Percentiles rank a stretch among this genome's conserved stretches.
phyloP scores from a whole-genome alignment of 2,888 invertebrate species.

The Drosophila sordidula region DNA sequence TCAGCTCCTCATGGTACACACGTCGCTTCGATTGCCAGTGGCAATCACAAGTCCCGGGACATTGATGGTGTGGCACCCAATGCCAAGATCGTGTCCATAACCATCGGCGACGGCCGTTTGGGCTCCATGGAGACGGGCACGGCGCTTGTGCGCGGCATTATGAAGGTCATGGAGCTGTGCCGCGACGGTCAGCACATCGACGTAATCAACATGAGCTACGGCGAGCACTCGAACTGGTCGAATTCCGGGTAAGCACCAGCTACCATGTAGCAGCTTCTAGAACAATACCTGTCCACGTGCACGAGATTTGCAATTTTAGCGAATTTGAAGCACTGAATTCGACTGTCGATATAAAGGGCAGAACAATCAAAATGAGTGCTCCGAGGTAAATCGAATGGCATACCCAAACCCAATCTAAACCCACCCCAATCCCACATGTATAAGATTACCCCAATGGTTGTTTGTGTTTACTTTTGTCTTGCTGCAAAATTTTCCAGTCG shows the following conservation, averaged over 20 bases:
- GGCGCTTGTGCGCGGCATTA: slow-evolving; percentile 95
- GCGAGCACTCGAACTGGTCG: slow-evolving; percentile 97
- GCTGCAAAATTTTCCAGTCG: neutral
- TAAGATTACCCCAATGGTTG: neutral
- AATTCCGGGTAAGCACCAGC: slow-evolving; percentile 90
- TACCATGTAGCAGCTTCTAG: slow-evolving; percentile 3
- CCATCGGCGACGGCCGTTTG: slow-evolving; percentile 96
- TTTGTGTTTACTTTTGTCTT: slow-evolving; percentile 5
- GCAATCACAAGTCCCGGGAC: slow-evolving; percentile 93
- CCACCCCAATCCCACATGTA: neutral
- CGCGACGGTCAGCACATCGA: slow-evolving; percentile 88
- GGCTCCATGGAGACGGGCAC: slow-evolving; percentile 99
- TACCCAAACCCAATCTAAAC: neutral
- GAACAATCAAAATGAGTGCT: slow-evolving; percentile 1
- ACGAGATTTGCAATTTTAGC: slow-evolving; percentile 4
- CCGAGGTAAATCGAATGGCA: slow-evolving; percentile 8
- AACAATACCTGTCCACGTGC: neutral
- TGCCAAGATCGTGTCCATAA: slow-evolving; percentile 96
- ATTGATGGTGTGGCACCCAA: slow-evolving; percentile 98
- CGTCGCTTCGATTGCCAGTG: slow-evolving; percentile 98
- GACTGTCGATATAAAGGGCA: slow-evolving; percentile 5
- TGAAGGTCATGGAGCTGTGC: slow-evolving; percentile 91
- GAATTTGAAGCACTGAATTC: slow-evolving; percentile 4
- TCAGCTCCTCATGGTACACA: slow-evolving; percentile 98
- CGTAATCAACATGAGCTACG: slow-evolving; percentile 99